Evolutionary conservation across 2,797 vertebrate genomes (phyloP).

Genomic region (Limosa lapponica): DNA sequence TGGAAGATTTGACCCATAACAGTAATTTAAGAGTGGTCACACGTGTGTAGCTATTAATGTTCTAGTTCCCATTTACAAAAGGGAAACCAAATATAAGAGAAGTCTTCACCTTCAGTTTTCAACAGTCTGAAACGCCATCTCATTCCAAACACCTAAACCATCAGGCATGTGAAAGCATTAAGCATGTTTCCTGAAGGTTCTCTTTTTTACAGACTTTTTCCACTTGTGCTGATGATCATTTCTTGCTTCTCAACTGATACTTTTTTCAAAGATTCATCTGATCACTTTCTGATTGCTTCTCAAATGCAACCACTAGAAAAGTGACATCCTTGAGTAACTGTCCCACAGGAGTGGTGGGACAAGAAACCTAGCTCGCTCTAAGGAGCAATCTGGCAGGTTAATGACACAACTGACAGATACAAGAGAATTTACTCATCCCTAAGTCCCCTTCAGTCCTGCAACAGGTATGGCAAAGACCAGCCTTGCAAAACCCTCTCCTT

Average conservation of each 20-base stretch:
- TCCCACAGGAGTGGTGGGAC: neutral
- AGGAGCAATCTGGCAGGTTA: neutral
- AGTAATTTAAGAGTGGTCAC: neutral
- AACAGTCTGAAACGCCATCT: neutral
- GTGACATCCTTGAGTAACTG: neutral
- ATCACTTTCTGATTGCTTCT: neutral
- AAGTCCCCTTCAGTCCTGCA: neutral
- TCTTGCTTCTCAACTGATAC: neutral
- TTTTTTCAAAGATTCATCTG: neutral
- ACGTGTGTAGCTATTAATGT: neutral
- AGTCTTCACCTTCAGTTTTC: neutral
- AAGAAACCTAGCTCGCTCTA: neutral
- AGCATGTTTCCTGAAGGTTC: neutral
- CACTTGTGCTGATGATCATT: neutral
- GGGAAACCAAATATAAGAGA: neutral
- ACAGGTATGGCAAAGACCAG: neutral
- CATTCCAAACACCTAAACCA: neutral
- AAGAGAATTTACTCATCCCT: neutral
- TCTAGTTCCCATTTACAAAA: neutral
- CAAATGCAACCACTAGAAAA: neutral
- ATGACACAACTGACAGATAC: neutral
- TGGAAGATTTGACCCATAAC: neutral
- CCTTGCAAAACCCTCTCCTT: neutral
- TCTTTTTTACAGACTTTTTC: neutral
- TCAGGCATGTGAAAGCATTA: neutral